Conservation (phyloP, 2,888 invertebrate species). For the Ptilodon capucinus region DNA sequence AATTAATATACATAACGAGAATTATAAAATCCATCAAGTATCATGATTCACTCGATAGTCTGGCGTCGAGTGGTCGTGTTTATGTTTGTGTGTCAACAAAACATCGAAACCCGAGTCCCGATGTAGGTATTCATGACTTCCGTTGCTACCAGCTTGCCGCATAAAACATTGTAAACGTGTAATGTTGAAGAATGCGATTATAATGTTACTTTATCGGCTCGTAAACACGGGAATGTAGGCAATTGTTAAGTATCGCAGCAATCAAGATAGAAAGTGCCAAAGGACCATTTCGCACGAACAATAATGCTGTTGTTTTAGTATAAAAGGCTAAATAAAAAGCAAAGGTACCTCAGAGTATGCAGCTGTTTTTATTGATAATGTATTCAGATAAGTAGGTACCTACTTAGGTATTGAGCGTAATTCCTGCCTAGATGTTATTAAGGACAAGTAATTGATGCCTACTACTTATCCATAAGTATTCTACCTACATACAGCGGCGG, state of each 20-base stretch:
- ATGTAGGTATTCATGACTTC: constrained; percentile 65
- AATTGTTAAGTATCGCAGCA: constrained; percentile 18
- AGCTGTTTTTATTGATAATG: no score
- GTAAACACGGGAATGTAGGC: constrained; percentile 42
- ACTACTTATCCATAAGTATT: no score
- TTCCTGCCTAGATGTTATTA: no score
- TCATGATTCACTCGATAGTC: constrained; percentile 19
- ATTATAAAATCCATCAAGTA: neutral
- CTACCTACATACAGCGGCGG: no score
- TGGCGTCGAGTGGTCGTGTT: constrained; percentile 19
- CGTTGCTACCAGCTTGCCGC: constrained; percentile 44
- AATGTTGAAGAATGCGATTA: constrained; percentile 60
- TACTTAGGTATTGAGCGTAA: no score
- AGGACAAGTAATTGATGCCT: no score
- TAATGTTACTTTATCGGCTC: constrained; percentile 48
- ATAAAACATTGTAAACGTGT: constrained; percentile 56
- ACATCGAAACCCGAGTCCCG: constrained; percentile 48
- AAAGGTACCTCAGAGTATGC: no score
- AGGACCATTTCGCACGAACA: neutral
- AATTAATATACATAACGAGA: no score
- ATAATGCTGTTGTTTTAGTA: constrained; percentile 19
- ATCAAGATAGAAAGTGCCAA: constrained; percentile 31
- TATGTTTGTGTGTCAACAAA: constrained; percentile 37
- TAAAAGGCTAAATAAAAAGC: no score
- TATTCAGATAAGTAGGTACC: neutral